Evolutionary conservation across 2,113 vertebrate species (phyloP), one percentile per base, ranked within the genome.

Genomic region (Thunnus maccoyii): DNA sequence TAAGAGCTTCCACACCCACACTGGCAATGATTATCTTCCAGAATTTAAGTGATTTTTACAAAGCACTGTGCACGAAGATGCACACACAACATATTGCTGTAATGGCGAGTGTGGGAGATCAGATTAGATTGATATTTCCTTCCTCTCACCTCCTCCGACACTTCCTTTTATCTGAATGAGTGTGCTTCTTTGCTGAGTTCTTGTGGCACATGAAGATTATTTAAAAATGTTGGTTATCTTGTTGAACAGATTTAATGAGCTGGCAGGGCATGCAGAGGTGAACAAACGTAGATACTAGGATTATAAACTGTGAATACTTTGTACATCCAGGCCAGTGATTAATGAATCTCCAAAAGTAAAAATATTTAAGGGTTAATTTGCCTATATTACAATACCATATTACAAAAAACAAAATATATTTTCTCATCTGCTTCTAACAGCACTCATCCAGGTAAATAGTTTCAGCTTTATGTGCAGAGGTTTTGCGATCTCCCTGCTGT

Each of bases 221-320:
- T 89, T 81, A 20, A 32, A 82, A 84, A 79, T 66, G 47, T 69
- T 58, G 76, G 69, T 91, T 86, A 88, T 88, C 83, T 86, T 79
- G 78, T 83, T 82, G 36, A 70, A 44, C 50, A 76, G 71, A 80
- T 79, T 85, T 76, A 87, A 72, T 5, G 3, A 85, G 73, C 62
- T 25, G 82, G 56, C 80, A 64, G 70, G 54, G 73, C 62, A 67
- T 12, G 41, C 18, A 50, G 67, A 77, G 71, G 62, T 68, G 65
- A 75, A 60, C 46, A 50, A 70, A 66, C 69, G 56, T 13, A 70
- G 44, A 78, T 32, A 50, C 12, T 3, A 72, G 67, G 51, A 65
- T 63, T 60, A 47, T 72, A 27, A 64, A 77, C 14, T 46, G 55
- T 50, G 51, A 56, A 30, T 48, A 47, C 15, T 14, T 27, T 65